Percentiles rank a stretch among this genome's conserved stretches.
Conservation (phyloP, 2,113 vertebrate genomes). For the Oryzias celebensis region DNA sequence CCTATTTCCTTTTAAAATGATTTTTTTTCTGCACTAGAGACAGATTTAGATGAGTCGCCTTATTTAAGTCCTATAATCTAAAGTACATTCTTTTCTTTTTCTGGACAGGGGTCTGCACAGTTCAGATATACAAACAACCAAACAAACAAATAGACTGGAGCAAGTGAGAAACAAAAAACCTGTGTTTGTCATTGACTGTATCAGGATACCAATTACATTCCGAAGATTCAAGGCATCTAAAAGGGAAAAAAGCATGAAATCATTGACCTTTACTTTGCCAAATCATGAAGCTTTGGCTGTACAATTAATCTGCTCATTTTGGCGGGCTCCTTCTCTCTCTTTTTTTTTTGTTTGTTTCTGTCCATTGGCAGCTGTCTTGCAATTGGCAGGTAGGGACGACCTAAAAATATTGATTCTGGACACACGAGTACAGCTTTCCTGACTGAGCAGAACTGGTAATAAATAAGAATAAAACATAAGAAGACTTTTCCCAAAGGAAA, state of each 20-base stretch:
- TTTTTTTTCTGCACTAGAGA: too few relatives aligned
- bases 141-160: slow-evolving; percentile 36
- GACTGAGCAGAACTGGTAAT: slow-evolving; percentile 57
- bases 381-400: slow-evolving; percentile 60
- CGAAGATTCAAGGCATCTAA: slow-evolving; percentile 56
- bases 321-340: slow-evolving; percentile 41
- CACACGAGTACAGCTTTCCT: slow-evolving; percentile 61
- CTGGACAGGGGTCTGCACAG: slow-evolving; percentile 32
- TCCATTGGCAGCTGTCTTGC: slow-evolving; percentile 59
- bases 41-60: too few relatives aligned
- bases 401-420: slow-evolving; percentile 67
- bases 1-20: too few relatives aligned
- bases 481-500: slow-evolving; percentile 45
- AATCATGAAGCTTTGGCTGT: slow-evolving; percentile 40
- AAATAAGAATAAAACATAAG: slow-evolving; percentile 58
- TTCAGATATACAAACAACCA: slow-evolving; percentile 65
- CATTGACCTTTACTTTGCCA: slow-evolving; percentile 41
- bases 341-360: slow-evolving; percentile 1
- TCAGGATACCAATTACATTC: slow-evolving; percentile 70
- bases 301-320: slow-evolving; percentile 41
- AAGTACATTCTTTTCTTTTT: slow-evolving; percentile 66
- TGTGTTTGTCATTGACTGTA: slow-evolving; percentile 28
- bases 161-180: slow-evolving; percentile 13
- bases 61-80: background rate
- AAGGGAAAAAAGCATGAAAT: slow-evolving; percentile 15